Evolutionary conservation across 2,888 invertebrate genomes (phyloP).

Genomic region (Sesamia inferens): DNA sequence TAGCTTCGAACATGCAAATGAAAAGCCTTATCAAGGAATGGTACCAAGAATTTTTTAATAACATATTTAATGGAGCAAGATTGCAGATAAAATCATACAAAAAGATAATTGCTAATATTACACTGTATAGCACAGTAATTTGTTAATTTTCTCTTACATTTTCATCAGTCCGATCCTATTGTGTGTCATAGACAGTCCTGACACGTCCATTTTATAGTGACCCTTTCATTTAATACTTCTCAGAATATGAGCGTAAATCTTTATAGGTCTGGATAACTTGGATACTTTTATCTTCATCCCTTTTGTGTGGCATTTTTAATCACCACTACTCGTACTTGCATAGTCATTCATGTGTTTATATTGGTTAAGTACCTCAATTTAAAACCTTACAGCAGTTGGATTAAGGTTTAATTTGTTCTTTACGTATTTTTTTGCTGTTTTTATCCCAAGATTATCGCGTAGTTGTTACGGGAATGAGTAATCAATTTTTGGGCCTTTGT

Average conservation of each 20-base stretch:
- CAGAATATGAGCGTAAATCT: conserved; percentile 24
- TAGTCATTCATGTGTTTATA: conserved; percentile 68
- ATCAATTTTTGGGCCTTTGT: conserved; percentile 68
- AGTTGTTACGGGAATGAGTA: conserved; percentile 70
- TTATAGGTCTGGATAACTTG: conserved; percentile 58
- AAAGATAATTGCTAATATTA: conserved; percentile 50
- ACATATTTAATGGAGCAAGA: neutral
- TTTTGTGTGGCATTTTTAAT: conserved; percentile 76
- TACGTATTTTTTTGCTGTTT: conserved; percentile 44
- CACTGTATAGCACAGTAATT: conserved; percentile 39
- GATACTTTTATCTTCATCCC: conserved; percentile 55
- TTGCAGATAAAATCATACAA: conserved; percentile 23
- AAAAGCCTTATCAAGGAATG: neutral
- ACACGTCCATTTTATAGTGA: conserved; percentile 29
- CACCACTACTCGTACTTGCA: conserved; percentile 70
- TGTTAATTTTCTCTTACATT: conserved; percentile 65
- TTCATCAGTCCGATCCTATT: conserved; percentile 63
- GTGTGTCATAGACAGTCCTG: conserved; percentile 55
- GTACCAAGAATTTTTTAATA: neutral
- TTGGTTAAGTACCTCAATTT: conserved; percentile 36
- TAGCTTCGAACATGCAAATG: neutral
- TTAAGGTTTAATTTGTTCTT: conserved; percentile 31
- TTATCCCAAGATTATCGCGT: conserved; percentile 60
- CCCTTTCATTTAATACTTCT: conserved; percentile 4
- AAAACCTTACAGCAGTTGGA: conserved; percentile 3